A percentile compares a stretch with the other conserved stretches of the same genome.
Conservation (phyloP, 2,113 vertebrate genomes). For the Pelobates fuscus region DNA sequence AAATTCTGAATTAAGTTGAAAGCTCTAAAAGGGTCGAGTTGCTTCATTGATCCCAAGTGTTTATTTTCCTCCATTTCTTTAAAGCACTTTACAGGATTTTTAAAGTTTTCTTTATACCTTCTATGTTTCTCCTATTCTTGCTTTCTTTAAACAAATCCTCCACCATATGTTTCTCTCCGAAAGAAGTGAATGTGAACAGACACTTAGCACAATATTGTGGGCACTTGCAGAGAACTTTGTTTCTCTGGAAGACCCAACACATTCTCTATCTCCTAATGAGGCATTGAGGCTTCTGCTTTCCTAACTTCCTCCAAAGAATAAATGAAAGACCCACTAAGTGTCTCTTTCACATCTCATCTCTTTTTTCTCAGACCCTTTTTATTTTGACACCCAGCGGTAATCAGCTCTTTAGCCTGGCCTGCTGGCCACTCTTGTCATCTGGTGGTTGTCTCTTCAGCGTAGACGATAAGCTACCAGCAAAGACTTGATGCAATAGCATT, state of each 20-base stretch:
- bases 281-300: slow-evolving; percentile 71
- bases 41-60: not conserved
- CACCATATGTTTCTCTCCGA: slow-evolving; percentile 71
- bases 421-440: slow-evolving; percentile 34
- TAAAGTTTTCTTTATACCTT: slow-evolving; percentile 58
- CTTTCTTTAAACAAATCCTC: slow-evolving; percentile 65
- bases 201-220: slow-evolving; percentile 67
- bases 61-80: slow-evolving; percentile 54
- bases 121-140: slow-evolving; percentile 53
- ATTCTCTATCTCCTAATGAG: slow-evolving; percentile 67
- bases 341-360: slow-evolving; percentile 66
- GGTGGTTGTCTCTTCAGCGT: slow-evolving; percentile 10
- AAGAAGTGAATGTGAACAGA: slow-evolving; percentile 69
- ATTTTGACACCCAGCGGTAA: slow-evolving; percentile 58
- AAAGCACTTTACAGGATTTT: slow-evolving; percentile 52
- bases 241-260: slow-evolving; percentile 54
- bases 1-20: slow-evolving; percentile 35
- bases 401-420: slow-evolving; percentile 50
- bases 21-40: not conserved
- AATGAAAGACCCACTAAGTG: slow-evolving; percentile 62
- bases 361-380: slow-evolving; percentile 61
- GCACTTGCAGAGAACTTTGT: slow-evolving; percentile 61
- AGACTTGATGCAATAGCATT: slow-evolving; percentile 5
- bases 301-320: slow-evolving; percentile 63
- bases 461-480: slow-evolving; percentile 22